Evolutionary conservation across 2,797 vertebrate species (phyloP), one percentile per base, ranked within the genome.

Genomic region (Petrocephalus schoutedeni): DNA sequence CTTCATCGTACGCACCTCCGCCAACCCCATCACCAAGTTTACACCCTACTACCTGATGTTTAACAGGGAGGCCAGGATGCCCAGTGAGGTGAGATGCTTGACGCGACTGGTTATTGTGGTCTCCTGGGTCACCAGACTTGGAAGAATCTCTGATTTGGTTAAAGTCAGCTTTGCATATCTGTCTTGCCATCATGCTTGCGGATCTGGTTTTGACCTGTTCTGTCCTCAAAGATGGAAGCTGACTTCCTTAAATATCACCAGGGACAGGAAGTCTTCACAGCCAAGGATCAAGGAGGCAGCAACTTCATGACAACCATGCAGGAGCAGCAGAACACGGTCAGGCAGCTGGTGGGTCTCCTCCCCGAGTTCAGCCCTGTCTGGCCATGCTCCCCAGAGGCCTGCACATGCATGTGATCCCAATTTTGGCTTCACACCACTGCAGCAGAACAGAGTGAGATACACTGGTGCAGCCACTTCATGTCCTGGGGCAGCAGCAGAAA

Each of bases 1-100:
- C 64, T 97, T 97, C 0, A 85, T 96, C 45, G 96, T 97, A 91
- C 94, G 97, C 88, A 97, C 95, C 0, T 95, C 97, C 0, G 90
- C 94, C 90, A 97, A 96, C 91, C 92, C 96, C 0, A 91, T 94
- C 0, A 98, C 97, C 1, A 97, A 96, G 90, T 97, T 97, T 90
- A 95, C 95, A 0, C 97, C 97, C 0, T 96, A 96, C 90, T 96
- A 96, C 86, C 96, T 98, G 89, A 96, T 98, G 95, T 98, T 97
- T 90, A 97, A 95, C 94, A 95, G 97, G 93, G 95, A 95, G 2
- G 93, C 94, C n/a, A 94, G 92, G 90, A 90, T 95, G 82, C 95
- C 95, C 0, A 94, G 92, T 0, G 92, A 94, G 94, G 96, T 96
- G 94, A 45, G 89, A 41, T 0, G 19, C 54, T 51, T 7, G 3